Evolutionary conservation across 2,888 invertebrate species (phyloP).

Genomic region (Pemphredon lugubris): DNA sequence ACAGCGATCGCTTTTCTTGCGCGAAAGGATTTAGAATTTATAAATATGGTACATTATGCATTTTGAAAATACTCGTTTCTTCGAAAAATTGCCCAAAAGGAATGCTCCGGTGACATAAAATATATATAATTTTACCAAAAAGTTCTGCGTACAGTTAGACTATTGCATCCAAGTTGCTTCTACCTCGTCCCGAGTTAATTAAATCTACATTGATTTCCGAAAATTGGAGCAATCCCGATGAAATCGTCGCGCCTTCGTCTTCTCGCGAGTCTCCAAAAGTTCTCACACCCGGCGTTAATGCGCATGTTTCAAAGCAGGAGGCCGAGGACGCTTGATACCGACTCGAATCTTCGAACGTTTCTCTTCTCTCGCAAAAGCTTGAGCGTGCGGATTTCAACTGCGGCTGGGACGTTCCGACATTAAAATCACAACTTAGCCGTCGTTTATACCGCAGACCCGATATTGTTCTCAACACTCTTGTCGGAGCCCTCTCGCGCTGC

Average conservation of each 20-base stretch:
- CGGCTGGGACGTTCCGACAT: conserved; percentile 49
- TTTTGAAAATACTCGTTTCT: no score
- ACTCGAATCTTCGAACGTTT: conserved; percentile 35
- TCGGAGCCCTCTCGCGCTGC: conserved; percentile 46
- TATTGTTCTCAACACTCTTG: conserved; percentile 47
- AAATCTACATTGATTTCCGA: conserved; percentile 54
- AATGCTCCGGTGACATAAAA: no score
- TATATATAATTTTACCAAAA: background rate
- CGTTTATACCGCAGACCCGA: conserved; percentile 52
- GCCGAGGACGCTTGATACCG: conserved; percentile 37
- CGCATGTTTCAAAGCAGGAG: conserved; percentile 35
- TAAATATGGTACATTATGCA: no score
- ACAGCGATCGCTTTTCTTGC: background rate
- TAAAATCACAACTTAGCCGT: conserved; percentile 50
- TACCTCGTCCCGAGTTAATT: conserved; percentile 36
- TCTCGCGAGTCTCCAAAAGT: conserved; percentile 31
- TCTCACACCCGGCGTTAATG: conserved; percentile 33
- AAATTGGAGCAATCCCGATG: conserved; percentile 38
- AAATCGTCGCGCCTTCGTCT: conserved; percentile 27
- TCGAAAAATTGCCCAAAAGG: no score
- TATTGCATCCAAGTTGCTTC: conserved; percentile 18
- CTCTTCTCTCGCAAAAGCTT: conserved; percentile 36
- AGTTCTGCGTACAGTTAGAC: conserved; percentile 5
- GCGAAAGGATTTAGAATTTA: no score
- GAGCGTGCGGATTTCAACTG: conserved; percentile 53